Base-by-base conservation (phyloP, 2,113 vertebrate genomes). In the Alethe diademata region DNA sequence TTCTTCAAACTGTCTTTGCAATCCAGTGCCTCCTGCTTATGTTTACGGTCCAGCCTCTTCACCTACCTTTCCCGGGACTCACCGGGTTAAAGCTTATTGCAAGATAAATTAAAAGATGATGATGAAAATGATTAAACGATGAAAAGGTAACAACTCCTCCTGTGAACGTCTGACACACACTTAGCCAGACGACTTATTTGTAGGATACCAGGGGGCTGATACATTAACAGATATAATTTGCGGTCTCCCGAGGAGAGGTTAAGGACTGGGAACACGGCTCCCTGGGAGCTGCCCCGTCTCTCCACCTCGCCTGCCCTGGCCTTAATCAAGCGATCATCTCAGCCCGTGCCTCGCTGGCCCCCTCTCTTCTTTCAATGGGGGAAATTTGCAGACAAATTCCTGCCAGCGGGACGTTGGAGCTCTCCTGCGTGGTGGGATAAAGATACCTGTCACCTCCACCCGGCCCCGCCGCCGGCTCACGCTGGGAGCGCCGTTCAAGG, bases 291-390 rank as follows among this genome's bases (percentile, higher is more conserved):
- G 93, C 97, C 98, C 90, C 60, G 66, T 97, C 96, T 98, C 97
- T 97, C 98, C 91, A 45, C 93, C 97, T 98, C 98, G 96, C 98
- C 94, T 97, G 98, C 97, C 98, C 96, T 62, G 58, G 98, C 96
- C 97, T 98, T 99, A 99, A 99, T 99, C 99, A 98, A 99, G 98
- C 98, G 99, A 99, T 99, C 98, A 98, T 99, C 98, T 98, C 98
- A 98, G 98, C 98, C 98, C 75, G 97, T 97, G 76, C 98, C 98
- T 98, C 91, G 90, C 94, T 91, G 97, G 98, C 98, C 98, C 97
- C 97, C 98, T 98, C 97, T 97, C 97, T 97, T 95, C 67, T 95
- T 95, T 97, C 98, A 98, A 99, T 98, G 98, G 98, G 97, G 97
- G 92, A 97, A 98, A 97, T 97, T 93, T 98, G 98, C 98, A 94